phyloP scores from a whole-genome alignment of 2,113 vertebrate species.

The Rhodinocichla rosea region DNA sequence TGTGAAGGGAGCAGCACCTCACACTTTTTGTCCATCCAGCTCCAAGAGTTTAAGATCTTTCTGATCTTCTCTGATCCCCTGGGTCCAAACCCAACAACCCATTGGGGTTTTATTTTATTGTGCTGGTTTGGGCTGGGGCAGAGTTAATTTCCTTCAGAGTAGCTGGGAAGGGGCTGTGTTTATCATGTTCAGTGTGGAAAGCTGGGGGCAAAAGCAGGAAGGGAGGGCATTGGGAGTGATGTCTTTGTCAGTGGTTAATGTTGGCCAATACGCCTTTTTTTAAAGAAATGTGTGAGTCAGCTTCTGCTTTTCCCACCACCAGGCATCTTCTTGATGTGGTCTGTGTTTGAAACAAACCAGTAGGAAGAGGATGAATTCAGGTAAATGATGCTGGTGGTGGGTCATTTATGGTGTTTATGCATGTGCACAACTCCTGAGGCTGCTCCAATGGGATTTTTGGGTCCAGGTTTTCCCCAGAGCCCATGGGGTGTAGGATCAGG shows the following conservation, averaged over 20 bases:
- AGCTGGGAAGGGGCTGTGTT: not conserved
- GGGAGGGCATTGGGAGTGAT: not conserved
- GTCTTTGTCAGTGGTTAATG: not conserved
- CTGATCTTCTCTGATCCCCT: fast-evolving
- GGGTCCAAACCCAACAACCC: not conserved
- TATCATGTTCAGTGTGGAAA: not conserved
- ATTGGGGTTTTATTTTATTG: not conserved
- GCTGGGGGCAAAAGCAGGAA: not conserved
- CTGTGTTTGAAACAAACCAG: not conserved
- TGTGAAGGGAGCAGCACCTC: not conserved
- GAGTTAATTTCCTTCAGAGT: not conserved
- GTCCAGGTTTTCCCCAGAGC: not conserved
- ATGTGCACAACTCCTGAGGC: fast-evolving
- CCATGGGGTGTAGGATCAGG: fast-evolving
- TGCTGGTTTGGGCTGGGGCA: too few species aligned
- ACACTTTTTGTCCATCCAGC: not conserved
- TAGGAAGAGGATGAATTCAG: not conserved
- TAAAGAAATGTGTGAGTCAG: fast-evolving
- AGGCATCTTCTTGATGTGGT: not conserved
- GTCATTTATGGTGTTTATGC: not conserved
- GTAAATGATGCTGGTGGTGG: fast-evolving
- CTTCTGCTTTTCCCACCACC: not conserved
- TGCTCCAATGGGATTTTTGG: not conserved
- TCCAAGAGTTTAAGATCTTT: not conserved
- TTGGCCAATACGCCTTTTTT: not conserved